Evolutionary conservation across 1,140 invertebrate species (phyloP).

Genomic region (Sminthurinus signatus): DNA sequence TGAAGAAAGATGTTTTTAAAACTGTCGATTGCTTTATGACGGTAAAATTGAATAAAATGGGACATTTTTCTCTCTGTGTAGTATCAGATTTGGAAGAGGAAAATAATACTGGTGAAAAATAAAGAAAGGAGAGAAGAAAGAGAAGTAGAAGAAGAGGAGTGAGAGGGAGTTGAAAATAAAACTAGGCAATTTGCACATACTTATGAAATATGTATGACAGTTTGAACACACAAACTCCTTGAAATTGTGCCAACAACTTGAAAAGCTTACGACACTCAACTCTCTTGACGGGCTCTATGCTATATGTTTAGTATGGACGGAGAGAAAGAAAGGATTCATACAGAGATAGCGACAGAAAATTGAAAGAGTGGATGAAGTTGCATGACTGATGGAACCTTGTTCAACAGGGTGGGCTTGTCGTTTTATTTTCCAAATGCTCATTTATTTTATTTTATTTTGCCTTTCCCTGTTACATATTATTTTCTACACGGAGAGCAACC

Average conservation of each 20-base stretch:
- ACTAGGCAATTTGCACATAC: slow-evolving; percentile 6
- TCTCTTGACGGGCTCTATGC: too few species aligned
- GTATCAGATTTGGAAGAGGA: too few species aligned
- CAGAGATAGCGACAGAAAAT: neutral
- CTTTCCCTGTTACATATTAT: too few species aligned
- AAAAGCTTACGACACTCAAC: neutral
- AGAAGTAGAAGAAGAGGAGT: too few species aligned
- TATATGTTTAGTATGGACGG: too few species aligned
- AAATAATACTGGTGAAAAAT: too few species aligned
- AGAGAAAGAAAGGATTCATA: neutral
- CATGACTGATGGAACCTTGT: slow-evolving; percentile 23
- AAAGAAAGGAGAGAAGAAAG: too few species aligned
- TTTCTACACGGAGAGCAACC: neutral
- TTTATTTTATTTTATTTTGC: slow-evolving; percentile 17
- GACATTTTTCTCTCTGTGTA: too few species aligned
- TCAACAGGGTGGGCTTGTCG: slow-evolving; percentile 27
- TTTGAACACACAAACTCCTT: slow-evolving; percentile 12
- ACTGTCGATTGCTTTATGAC: too few species aligned
- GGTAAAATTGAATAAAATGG: too few species aligned
- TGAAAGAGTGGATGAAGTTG: slow-evolving; percentile 7
- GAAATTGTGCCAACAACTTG: slow-evolving; percentile 3
- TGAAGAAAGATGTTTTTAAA: too few species aligned
- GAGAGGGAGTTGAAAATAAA: too few species aligned
- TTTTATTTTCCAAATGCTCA: slow-evolving; percentile 10
- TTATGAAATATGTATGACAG: slow-evolving; percentile 6